phyloP scores from a whole-genome alignment of 2,797 vertebrate genomes.

The Gallinago stenura region DNA sequence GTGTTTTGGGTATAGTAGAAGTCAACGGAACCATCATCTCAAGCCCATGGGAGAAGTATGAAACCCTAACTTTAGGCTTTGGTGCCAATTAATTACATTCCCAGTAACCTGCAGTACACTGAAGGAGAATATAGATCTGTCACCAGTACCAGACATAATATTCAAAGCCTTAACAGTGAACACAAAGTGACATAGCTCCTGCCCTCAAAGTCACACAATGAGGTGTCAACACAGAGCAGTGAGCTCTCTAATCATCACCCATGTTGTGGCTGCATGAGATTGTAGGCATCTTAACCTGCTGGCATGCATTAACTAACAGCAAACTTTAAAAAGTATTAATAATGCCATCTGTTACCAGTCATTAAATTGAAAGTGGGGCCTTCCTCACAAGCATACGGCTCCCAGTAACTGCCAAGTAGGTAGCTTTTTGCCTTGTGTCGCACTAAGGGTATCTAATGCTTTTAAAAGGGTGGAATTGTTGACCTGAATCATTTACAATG shows the following conservation, averaged over 20 bases:
- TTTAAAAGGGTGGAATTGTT: background rate
- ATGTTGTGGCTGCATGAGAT: background rate
- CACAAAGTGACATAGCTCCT: background rate
- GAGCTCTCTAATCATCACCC: background rate
- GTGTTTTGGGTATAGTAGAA: background rate
- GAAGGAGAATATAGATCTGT: background rate
- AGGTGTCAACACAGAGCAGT: background rate
- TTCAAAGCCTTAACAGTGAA: background rate
- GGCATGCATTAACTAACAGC: background rate
- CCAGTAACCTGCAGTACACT: background rate
- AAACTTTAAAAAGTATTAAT: background rate
- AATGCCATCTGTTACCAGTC: background rate
- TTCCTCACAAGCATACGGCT: background rate
- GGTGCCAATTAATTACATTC: background rate
- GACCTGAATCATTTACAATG: background rate
- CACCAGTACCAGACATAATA: background rate
- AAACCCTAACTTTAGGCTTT: background rate
- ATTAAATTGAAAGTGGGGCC: background rate
- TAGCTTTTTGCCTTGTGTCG: background rate
- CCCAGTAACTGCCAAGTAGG: background rate
- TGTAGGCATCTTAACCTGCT: background rate
- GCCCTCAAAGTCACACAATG: fast-evolving
- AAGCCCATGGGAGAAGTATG: background rate
- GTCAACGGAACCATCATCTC: background rate
- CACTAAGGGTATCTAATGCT: background rate